Percentiles rank a stretch among this genome's conserved stretches.
Conservation (phyloP, 2,888 invertebrate species). For the Hemaris fuciformis region DNA sequence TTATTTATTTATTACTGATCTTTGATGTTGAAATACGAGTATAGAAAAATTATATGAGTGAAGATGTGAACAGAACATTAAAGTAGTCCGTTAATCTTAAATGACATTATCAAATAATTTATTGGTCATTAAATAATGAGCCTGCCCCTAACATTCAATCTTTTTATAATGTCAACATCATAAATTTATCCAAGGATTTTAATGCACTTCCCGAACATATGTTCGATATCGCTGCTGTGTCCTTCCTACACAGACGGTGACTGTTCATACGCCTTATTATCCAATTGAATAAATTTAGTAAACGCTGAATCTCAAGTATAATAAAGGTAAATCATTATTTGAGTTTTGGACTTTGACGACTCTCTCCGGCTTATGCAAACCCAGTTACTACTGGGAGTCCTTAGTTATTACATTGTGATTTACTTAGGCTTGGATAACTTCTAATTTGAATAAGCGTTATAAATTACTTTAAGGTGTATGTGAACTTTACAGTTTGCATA, state of each 20-base stretch:
- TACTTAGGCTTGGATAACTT: background rate
- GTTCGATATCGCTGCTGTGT: background rate
- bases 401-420: background rate
- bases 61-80: too few relatives aligned
- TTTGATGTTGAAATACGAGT: too few relatives aligned
- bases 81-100: too few relatives aligned
- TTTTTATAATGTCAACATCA: background rate
- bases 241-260: conserved; percentile 31
- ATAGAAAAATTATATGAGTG: too few relatives aligned
- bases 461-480: background rate
- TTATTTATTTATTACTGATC: too few relatives aligned
- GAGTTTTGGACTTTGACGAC: conserved; percentile 25
- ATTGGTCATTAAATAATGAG: background rate
- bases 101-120: too few relatives aligned
- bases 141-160: background rate
- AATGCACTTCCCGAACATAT: background rate
- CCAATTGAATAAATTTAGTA: conserved; percentile 59
- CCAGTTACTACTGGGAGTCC: conserved; percentile 8
- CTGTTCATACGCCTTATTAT: conserved; percentile 45
- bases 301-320: conserved; percentile 34
- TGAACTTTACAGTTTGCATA: too few relatives aligned
- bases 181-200: background rate
- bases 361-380: conserved; percentile 18
- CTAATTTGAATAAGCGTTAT: background rate
- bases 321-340: conserved; percentile 38